Evolutionary conservation across 2,113 vertebrate species (phyloP), one percentile per base, ranked within the genome.

Genomic region (Austrofundulus limnaeus): DNA sequence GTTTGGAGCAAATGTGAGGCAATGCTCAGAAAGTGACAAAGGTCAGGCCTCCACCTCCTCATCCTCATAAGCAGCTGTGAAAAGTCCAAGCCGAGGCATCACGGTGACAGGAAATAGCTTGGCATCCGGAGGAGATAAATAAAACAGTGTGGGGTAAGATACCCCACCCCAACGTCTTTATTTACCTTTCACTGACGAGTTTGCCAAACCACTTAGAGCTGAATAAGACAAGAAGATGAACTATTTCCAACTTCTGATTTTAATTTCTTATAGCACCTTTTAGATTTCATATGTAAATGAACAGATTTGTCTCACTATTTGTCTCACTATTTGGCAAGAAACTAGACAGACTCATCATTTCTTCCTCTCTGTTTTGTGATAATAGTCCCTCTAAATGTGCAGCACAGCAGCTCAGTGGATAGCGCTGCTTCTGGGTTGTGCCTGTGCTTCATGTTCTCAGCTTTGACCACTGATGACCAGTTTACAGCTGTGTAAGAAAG

Each of bases 1-100:
- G 66, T 76, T 61, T 28, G 45, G 60, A 54, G 55, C 52, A 70
- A 77, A 81, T 63, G 69, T 59, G 51, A 78, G 60, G 66, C 66
- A 85, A 83, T 80, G 73, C 66, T 67, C 28, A 3, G 41, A 0
- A 45, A 54, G 64, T 20, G 52, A 28, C 66, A 51, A 52, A 85
- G 84, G 78, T 79, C 77, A 60, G 15, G 5, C 15, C 25, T 3
- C 59, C 7, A n/a, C 39, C 23, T 43, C 46, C 25, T 77, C 41
- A 60, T 62, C 42, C 37, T 69, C 60, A 69, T 71, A 72, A 80
- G 73, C 56, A 67, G 67, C 52, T 65, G 67, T 63, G 52, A 47
- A 38, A 42, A 31, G 23, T 31, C 10, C 14, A 14, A 37, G 54
- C 34, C 5, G 57, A 16, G 43, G 51, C 16, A 1, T 47, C 46